Evolutionary conservation across 2,113 vertebrate species (phyloP).

Genomic region (Cynopterus brachyotis): DNA sequence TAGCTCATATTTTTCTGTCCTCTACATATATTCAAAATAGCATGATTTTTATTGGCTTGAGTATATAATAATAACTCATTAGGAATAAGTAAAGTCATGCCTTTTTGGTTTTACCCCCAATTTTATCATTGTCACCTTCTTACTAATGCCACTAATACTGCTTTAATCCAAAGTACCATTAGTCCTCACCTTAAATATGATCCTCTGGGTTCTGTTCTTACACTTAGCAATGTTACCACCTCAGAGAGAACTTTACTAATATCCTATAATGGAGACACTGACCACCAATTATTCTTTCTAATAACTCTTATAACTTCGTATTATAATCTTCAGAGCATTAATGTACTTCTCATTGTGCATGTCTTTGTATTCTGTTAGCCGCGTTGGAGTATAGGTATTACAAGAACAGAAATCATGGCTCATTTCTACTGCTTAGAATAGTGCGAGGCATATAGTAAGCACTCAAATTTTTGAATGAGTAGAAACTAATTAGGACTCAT

Average conservation of each 20-base stretch:
- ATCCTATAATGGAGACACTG: background rate
- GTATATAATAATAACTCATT: background rate
- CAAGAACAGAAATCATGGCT: background rate
- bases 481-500: background rate
- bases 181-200: background rate
- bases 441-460: rapidly evolving
- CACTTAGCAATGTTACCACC: background rate
- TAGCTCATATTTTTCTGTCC: background rate
- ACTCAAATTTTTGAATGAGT: background rate
- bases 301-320: background rate
- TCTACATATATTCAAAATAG: background rate
- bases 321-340: background rate
- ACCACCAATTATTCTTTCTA: background rate
- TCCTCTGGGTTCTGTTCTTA: background rate
- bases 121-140: background rate
- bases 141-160: background rate
- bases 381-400: background rate
- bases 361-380: background rate
- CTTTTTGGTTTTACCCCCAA: background rate
- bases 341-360: background rate
- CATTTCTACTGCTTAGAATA: background rate
- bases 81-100: background rate
- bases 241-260: background rate
- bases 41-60: background rate
- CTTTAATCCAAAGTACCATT: background rate